Conservation (phyloP, 2,888 invertebrate species). For the Nebria brevicollis region DNA sequence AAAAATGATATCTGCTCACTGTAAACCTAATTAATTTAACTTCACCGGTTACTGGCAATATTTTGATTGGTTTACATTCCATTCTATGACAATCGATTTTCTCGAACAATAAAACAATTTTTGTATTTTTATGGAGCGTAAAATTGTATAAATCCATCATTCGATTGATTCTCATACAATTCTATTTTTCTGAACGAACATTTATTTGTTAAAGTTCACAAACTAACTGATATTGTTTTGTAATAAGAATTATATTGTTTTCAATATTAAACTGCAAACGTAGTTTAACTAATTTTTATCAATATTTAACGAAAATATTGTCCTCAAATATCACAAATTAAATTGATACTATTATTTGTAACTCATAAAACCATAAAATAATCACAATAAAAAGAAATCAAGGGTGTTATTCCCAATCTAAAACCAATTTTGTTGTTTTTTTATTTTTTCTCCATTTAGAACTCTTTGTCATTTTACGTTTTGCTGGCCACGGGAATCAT, state of each 20-base stretch:
- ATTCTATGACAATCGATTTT: not conserved
- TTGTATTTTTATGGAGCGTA: slow-evolving; percentile 1
- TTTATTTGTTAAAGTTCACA: too few relatives aligned
- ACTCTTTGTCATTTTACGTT: slow-evolving; percentile 59
- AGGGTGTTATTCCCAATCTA: not conserved
- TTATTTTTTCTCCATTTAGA: slow-evolving; percentile 53
- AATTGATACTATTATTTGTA: too few relatives aligned
- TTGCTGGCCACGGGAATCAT: slow-evolving; percentile 58
- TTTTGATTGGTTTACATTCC: not conserved
- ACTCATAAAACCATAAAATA: too few relatives aligned
- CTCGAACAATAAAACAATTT: not conserved
- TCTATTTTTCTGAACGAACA: too few relatives aligned
- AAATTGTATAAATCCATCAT: not conserved
- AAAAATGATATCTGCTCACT: too few relatives aligned
- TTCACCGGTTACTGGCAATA: not conserved
- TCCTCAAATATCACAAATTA: too few relatives aligned
- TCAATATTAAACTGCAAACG: too few relatives aligned
- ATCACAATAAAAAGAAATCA: not conserved
- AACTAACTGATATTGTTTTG: too few relatives aligned
- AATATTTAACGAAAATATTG: too few relatives aligned
- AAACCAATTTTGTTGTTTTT: not conserved
- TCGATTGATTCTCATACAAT: not conserved
- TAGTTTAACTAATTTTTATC: too few relatives aligned
- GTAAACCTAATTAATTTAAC: too few relatives aligned
- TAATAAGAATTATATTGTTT: too few relatives aligned